phyloP scores from a whole-genome alignment of 2,888 invertebrate species.

The Melanargia galathea region DNA sequence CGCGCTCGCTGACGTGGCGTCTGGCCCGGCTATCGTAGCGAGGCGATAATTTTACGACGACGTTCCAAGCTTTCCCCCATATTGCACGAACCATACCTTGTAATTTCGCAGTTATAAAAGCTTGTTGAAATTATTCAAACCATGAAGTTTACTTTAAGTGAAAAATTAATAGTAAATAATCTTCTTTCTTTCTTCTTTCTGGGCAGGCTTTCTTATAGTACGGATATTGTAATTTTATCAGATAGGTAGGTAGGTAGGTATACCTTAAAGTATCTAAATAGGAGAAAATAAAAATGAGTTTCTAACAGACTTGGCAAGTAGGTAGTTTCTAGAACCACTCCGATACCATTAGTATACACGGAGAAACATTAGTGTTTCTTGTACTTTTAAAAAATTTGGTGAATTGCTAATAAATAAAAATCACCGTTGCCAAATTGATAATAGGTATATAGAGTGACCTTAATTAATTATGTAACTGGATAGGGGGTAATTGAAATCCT shows the following conservation, averaged over 20 bases:
- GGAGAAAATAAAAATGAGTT: no score
- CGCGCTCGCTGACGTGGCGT: conserved; percentile 71
- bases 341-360: no score
- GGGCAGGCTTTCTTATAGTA: no score
- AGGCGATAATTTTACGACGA: conserved; percentile 74
- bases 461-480: conserved; percentile 40
- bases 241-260: no score
- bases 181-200: no score
- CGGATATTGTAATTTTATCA: no score
- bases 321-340: no score
- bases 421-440: conserved; percentile 7
- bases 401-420: not conserved
- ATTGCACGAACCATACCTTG: conserved; percentile 39
- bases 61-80: conserved; percentile 60
- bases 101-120: conserved; percentile 54
- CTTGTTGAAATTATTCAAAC: conserved; percentile 48
- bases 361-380: no score
- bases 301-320: no score
- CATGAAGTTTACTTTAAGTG: not conserved
- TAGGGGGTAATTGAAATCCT: conserved; percentile 55
- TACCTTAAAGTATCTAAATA: no score
- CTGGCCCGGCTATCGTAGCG: conserved; percentile 61
- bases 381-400: no score
- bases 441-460: conserved; percentile 27
- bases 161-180: not conserved